Percentiles rank a stretch among this genome's conserved stretches.
These are phyloP conservation scores for Himalopsyche anomala DNA, from an alignment of 2,888 invertebrate species.

Conservation along the genomic window DNA sequence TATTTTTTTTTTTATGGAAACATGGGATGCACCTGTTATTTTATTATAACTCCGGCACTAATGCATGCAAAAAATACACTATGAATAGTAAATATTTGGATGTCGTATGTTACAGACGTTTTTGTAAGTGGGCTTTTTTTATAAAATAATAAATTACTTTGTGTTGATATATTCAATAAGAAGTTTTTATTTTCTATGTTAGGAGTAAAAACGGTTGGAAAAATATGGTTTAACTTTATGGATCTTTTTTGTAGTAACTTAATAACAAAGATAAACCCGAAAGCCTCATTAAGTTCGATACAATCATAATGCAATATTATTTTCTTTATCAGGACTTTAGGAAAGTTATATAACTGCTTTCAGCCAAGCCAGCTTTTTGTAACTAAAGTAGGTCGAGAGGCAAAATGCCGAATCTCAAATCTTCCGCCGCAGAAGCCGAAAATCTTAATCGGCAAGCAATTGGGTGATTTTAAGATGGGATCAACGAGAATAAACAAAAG, in stretches of 20 bases:
- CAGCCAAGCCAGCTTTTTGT: background rate
- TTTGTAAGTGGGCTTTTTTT: too few species aligned
- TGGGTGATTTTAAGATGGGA: conserved; percentile 38
- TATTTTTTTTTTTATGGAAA: too few species aligned
- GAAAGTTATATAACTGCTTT: conserved; percentile 14
- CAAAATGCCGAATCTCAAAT: conserved; percentile 29
- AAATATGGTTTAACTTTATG: too few species aligned
- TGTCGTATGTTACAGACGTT: too few species aligned
- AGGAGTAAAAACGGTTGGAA: too few species aligned
- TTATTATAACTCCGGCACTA: too few species aligned
- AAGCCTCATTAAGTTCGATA: conserved; percentile 36
- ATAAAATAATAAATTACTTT: too few species aligned
- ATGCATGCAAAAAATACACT: too few species aligned
- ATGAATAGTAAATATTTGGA: too few species aligned
- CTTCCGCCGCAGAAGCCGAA: background rate
- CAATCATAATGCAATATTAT: conserved; percentile 11
- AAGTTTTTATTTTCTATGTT: too few species aligned
- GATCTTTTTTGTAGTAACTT: background rate
- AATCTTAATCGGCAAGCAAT: conserved; percentile 35
- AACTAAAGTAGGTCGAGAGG: conserved; percentile 3
- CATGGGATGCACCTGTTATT: too few species aligned
- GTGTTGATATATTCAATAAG: too few species aligned
- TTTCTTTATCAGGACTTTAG: conserved; percentile 3
- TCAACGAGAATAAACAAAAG: conserved; percentile 16
- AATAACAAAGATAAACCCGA: background rate